Evolutionary conservation across 2,888 invertebrate genomes (phyloP).

Genomic region (Lasioglossum calceatum): DNA sequence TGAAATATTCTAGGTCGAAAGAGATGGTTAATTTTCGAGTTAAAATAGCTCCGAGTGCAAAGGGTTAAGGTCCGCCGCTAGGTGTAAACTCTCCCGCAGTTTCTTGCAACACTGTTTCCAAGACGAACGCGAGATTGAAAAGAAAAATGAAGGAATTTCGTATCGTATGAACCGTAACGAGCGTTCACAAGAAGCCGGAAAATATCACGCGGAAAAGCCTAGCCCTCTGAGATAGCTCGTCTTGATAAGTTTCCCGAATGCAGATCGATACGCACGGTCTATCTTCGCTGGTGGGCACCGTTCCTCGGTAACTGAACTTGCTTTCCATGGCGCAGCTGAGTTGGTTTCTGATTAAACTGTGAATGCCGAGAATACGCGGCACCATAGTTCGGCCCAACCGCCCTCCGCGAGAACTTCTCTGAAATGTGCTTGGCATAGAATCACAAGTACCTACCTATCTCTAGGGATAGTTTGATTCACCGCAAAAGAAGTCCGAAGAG

Average conservation of each 20-base stretch:
- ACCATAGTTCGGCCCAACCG: conserved; percentile 60
- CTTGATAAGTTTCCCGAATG: conserved; percentile 58
- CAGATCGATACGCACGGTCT: conserved; percentile 60
- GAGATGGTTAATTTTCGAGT: too few relatives aligned
- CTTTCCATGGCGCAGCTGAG: conserved; percentile 69
- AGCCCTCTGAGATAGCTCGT: conserved; percentile 8
- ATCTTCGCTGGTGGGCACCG: conserved; percentile 56
- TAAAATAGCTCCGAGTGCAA: too few relatives aligned
- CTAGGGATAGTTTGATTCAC: conserved; percentile 67
- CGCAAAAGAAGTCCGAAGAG: conserved; percentile 57
- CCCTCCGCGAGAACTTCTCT: conserved; percentile 64
- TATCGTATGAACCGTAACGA: neutral
- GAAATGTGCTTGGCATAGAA: conserved; percentile 69
- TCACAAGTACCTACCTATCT: conserved; percentile 72
- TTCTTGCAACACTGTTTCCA: neutral
- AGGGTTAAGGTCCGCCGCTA: too few relatives aligned
- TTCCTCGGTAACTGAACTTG: conserved; percentile 69
- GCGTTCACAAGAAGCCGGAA: neutral
- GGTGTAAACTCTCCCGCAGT: neutral
- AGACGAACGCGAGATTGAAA: neutral
- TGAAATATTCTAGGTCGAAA: too few relatives aligned
- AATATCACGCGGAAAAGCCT: conserved; percentile 20
- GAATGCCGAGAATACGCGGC: conserved; percentile 77
- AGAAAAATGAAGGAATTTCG: neutral
- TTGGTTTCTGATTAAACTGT: conserved; percentile 80